Percentiles rank a stretch among this genome's conserved stretches.
These are phyloP conservation scores for Chrysogorgia sp. DNA, from an alignment of 92 coral and sea anemone species.

Conservation along the genomic window DNA sequence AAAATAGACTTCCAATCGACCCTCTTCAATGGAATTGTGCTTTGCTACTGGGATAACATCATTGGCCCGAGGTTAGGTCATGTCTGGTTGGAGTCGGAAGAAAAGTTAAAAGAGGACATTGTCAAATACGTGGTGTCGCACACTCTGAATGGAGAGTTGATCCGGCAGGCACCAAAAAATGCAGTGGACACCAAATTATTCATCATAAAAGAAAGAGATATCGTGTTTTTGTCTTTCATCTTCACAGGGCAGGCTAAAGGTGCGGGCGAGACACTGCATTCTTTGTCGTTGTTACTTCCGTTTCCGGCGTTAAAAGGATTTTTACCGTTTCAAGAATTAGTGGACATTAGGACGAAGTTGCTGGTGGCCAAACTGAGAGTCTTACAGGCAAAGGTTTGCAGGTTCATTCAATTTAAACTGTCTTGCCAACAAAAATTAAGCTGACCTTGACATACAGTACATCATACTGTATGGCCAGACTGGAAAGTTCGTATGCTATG, in stretches of 20 bases:
- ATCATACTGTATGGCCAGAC: too few species aligned
- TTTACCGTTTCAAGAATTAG: slow-evolving; percentile 80
- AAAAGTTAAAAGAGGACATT: slow-evolving; percentile 68
- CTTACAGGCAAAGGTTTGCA: slow-evolving; percentile 83
- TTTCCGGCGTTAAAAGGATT: slow-evolving; percentile 69
- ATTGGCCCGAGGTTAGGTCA: slow-evolving; percentile 87
- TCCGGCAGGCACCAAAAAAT: slow-evolving; percentile 92
- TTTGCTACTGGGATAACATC: slow-evolving; percentile 91
- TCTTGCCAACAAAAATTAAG: too few species aligned
- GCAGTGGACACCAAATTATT: slow-evolving; percentile 86
- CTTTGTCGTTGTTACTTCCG: slow-evolving; percentile 78
- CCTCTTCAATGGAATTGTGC: slow-evolving; percentile 78
- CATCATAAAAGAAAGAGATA: slow-evolving; percentile 78
- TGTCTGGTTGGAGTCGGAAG: slow-evolving; percentile 84
- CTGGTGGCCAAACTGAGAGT: slow-evolving; percentile 88
- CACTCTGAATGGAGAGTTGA: slow-evolving; percentile 89
- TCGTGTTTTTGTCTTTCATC: slow-evolving; percentile 86
- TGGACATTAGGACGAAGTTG: slow-evolving; percentile 82
- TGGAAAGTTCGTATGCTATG: too few species aligned
- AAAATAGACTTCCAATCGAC: slow-evolving; percentile 62
- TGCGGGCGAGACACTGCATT: slow-evolving; percentile 75
- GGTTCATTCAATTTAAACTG: background rate
- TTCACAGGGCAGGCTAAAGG: slow-evolving; percentile 77
- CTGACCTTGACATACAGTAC: too few species aligned
- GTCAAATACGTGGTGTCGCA: slow-evolving; percentile 91